These are phyloP conservation scores for Omphaloscelis lunosa DNA, from an alignment of 2,888 invertebrate genomes.

Conservation along the genomic window DNA sequence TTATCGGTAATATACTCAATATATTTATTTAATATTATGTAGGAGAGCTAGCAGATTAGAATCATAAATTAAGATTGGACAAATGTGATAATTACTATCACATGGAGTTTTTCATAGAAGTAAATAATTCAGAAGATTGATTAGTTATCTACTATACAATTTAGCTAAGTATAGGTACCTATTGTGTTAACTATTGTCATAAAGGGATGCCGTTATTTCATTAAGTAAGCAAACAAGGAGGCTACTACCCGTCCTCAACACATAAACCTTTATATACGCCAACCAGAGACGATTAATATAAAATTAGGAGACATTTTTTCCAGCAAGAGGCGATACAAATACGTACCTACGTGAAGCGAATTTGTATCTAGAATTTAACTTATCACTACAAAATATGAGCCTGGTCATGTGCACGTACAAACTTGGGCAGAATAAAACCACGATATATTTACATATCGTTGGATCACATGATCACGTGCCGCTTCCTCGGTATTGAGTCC, in stretches of 20 bases:
- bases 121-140: neutral
- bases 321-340: neutral
- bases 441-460: conserved; percentile 20
- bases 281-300: neutral
- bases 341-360: neutral
- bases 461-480: conserved; percentile 44
- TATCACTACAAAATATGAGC: conserved; percentile 11
- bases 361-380: neutral
- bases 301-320: neutral
- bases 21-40: neutral
- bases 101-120: neutral
- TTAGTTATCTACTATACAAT: neutral
- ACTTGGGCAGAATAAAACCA: conserved; percentile 30
- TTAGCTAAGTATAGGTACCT: neutral
- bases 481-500: conserved; percentile 3
- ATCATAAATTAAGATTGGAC: neutral
- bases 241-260: neutral
- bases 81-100: neutral
- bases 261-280: neutral
- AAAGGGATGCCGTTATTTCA: neutral
- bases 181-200: neutral
- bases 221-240: neutral
- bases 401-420: conserved; percentile 11
- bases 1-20: neutral
- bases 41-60: neutral